Conservation (phyloP, 2,113 vertebrate species). For the Dasyurus viverrinus region DNA sequence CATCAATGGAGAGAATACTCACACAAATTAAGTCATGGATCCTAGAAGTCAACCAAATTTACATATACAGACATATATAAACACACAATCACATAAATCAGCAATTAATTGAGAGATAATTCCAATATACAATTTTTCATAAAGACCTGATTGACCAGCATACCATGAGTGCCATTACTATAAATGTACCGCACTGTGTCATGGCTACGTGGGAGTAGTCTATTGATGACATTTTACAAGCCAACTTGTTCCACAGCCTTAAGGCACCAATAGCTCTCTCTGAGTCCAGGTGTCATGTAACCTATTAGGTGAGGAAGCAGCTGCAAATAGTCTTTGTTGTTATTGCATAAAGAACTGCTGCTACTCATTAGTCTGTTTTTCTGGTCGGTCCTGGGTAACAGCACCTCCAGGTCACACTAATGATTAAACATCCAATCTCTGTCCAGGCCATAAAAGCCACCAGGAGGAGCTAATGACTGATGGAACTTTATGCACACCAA, state of each 20-base stretch:
- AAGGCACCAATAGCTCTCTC: neutral
- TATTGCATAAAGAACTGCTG: neutral
- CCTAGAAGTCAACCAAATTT: neutral
- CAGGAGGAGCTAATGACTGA: slow-evolving; percentile 78
- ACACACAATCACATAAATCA: neutral
- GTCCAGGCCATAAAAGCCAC: slow-evolving; percentile 58
- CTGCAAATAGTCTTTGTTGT: neutral
- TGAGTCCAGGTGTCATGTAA: neutral
- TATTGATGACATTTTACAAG: neutral
- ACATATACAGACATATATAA: too few relatives aligned
- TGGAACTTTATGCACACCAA: neutral
- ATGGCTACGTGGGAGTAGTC: neutral
- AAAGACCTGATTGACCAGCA: neutral
- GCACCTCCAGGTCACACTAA: neutral
- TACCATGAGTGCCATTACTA: neutral
- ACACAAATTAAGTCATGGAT: neutral
- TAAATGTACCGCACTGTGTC: neutral
- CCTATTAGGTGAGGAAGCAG: slow-evolving; percentile 14
- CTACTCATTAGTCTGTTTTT: neutral
- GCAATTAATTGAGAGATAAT: neutral
- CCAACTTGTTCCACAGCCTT: neutral
- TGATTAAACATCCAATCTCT: neutral
- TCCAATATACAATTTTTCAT: neutral
- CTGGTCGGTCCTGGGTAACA: neutral
- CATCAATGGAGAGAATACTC: neutral